A percentile compares a stretch with the other conserved stretches of the same genome.
Conservation (phyloP, 2,888 invertebrate species). For the Hedychridium roseum region DNA sequence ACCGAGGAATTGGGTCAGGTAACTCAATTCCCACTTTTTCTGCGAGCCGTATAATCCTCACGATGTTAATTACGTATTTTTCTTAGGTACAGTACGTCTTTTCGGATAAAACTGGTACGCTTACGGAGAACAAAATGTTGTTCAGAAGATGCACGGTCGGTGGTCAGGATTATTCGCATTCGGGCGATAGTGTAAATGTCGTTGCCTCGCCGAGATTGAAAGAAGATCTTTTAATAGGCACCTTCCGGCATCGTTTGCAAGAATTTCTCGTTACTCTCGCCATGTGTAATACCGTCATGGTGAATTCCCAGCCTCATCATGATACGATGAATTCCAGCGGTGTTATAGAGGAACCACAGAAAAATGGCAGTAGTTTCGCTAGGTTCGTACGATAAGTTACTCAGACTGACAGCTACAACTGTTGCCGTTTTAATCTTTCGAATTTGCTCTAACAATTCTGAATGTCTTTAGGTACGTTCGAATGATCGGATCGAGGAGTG, state of each 20-base stretch:
- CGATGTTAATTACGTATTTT: neutral
- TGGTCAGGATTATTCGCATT: conserved; percentile 89
- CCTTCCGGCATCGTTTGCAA: conserved; percentile 73
- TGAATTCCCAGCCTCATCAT: conserved; percentile 83
- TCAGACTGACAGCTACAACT: conserved; percentile 69
- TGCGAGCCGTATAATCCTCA: neutral
- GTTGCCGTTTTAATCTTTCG: neutral
- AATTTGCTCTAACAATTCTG: neutral
- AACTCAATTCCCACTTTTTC: conserved; percentile 29
- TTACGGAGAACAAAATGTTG: conserved; percentile 98
- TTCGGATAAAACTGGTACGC: conserved; percentile 96
- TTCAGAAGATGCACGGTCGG: conserved; percentile 90
- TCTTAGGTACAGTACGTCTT: conserved; percentile 85
- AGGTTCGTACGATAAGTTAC: conserved; percentile 73
- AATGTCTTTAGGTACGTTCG: conserved; percentile 69
- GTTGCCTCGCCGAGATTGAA: conserved; percentile 64
- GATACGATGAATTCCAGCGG: conserved; percentile 79
- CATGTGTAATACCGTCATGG: conserved; percentile 96
- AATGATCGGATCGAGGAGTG: conserved; percentile 79
- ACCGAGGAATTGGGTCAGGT: conserved; percentile 97
- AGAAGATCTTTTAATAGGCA: conserved; percentile 69
- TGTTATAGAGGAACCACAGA: conserved; percentile 66
- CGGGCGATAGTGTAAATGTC: conserved; percentile 73
- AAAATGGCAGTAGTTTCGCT: conserved; percentile 45
- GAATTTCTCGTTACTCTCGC: conserved; percentile 92